Conservation (phyloP, 1,140 invertebrate species). For the Sarcophaga bullata region DNA sequence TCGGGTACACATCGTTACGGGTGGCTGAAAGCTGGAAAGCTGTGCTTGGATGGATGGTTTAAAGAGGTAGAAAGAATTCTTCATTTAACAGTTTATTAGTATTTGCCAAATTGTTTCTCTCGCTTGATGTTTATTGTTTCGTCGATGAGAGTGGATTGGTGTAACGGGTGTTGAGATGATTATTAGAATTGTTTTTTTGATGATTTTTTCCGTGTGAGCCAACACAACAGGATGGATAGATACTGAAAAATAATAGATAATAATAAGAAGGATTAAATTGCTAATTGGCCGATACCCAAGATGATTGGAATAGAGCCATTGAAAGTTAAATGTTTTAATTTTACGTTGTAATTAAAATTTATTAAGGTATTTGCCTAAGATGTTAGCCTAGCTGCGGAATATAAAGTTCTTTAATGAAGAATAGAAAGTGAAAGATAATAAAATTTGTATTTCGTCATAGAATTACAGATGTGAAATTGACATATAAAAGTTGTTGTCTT, state of each 20-base stretch:
- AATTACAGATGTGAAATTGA: too few relatives aligned
- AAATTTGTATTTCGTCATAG: too few relatives aligned
- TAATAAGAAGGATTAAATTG: neutral
- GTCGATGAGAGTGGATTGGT: too few relatives aligned
- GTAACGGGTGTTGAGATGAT: too few relatives aligned
- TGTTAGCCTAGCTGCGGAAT: too few relatives aligned
- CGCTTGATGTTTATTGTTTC: slow-evolving; percentile 5
- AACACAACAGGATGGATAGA: neutral
- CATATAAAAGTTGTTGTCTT: too few relatives aligned
- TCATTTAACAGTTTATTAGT: neutral
- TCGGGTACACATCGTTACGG: neutral
- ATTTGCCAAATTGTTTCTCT: slow-evolving; percentile 3
- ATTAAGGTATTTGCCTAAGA: too few relatives aligned
- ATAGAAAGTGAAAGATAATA: too few relatives aligned
- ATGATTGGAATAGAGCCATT: neutral
- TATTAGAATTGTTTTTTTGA: slow-evolving; percentile 5
- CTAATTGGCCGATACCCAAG: too few relatives aligned
- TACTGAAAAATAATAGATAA: slow-evolving; percentile 7
- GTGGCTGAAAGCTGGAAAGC: neutral
- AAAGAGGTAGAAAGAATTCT: neutral
- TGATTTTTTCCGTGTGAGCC: neutral
- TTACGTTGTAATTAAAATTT: too few relatives aligned
- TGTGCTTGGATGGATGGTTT: neutral
- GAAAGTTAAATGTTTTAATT: neutral
- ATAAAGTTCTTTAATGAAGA: too few relatives aligned